A percentile compares a stretch with the other conserved stretches of the same genome.
Conservation (phyloP, 2,888 invertebrate genomes). For the Brenthis ino region DNA sequence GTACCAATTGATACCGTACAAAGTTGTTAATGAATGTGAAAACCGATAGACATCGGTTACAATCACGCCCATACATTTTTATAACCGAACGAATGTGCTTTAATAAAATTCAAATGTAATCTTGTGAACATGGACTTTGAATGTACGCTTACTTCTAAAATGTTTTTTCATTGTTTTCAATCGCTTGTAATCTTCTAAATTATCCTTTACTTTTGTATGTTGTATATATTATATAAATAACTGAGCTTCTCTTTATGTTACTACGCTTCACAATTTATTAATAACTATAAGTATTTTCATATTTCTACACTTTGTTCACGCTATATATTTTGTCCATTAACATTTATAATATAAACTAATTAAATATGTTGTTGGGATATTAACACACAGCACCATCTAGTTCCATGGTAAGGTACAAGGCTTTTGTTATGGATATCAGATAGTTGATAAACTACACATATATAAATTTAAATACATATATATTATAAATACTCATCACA, state of each 20-base stretch:
- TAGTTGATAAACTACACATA: no score
- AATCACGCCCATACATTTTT: constrained; percentile 29
- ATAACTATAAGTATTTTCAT: no score
- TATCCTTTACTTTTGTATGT: constrained; percentile 24
- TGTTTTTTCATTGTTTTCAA: constrained; percentile 43
- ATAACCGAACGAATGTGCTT: constrained; percentile 19
- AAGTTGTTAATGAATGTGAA: constrained; percentile 37
- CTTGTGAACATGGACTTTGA: constrained; percentile 12
- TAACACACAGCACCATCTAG: no score
- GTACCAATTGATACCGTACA: constrained; percentile 39
- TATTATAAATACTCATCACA: no score
- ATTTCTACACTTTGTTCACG: no score
- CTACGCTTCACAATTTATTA: neutral
- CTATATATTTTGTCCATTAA: no score
- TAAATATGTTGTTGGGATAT: no score
- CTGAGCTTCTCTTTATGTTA: neutral
- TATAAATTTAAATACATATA: no score
- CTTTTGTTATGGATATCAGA: no score
- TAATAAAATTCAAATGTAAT: constrained; percentile 26
- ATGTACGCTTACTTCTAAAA: neutral
- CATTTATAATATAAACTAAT: no score
- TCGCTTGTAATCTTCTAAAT: constrained; percentile 56
- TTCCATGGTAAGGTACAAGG: no score
- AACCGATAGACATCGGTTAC: constrained; percentile 29
- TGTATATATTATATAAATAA: neutral